Conservation (phyloP, 2,113 vertebrate genomes). For the Petaurus breviceps region DNA sequence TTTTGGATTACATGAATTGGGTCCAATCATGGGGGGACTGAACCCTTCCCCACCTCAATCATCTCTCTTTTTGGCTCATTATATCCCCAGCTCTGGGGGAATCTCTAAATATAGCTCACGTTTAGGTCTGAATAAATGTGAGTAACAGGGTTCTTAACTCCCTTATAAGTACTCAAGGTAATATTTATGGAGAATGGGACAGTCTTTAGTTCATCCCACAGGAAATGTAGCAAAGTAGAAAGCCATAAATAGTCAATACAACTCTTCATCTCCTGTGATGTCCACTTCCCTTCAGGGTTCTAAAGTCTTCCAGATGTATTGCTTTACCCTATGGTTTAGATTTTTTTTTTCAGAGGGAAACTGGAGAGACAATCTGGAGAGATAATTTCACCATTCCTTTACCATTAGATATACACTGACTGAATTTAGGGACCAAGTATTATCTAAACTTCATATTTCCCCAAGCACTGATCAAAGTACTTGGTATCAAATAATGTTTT, state of each 20-base stretch:
- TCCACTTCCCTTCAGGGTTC: background rate
- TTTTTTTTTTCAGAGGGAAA: background rate
- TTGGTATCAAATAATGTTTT: background rate
- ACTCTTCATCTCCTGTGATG: background rate
- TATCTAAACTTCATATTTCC: background rate
- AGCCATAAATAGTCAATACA: background rate
- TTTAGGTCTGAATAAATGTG: background rate
- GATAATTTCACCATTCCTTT: background rate
- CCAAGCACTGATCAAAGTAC: background rate
- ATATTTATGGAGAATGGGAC: background rate
- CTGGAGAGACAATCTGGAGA: background rate
- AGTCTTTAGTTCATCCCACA: background rate
- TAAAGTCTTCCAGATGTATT: background rate
- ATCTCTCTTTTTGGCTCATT: background rate
- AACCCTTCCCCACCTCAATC: background rate
- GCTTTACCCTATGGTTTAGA: background rate
- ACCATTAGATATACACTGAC: background rate
- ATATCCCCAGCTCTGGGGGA: background rate
- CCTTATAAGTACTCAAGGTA: background rate
- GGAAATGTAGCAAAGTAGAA: background rate
- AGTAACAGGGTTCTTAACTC: background rate
- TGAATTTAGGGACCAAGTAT: background rate
- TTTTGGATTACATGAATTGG: background rate
- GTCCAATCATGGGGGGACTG: background rate
- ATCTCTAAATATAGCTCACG: background rate